Evolutionary conservation across 1,140 invertebrate genomes (phyloP).

Genomic region (Sipha flava): DNA sequence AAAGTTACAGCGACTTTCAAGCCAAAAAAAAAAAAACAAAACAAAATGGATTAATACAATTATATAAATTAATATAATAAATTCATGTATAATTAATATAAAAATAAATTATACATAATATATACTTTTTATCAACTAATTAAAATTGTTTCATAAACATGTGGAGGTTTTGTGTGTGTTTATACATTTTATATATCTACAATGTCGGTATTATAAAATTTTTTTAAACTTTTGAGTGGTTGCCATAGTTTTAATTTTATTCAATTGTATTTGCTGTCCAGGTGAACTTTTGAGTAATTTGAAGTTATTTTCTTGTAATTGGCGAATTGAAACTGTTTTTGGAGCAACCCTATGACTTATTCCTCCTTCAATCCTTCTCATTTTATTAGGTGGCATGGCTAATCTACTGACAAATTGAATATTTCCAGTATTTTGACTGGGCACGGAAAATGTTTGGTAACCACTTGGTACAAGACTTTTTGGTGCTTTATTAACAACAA

Average conservation of each 20-base stretch:
- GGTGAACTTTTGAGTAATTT: background rate
- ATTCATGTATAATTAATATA: background rate
- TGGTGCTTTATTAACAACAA: constrained; percentile 22
- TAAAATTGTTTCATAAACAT: background rate
- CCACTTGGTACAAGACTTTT: constrained; percentile 1
- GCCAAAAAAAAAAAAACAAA: background rate
- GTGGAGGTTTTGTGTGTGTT: background rate
- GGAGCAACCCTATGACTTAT: background rate
- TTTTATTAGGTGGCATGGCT: background rate
- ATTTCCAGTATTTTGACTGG: constrained; percentile 1
- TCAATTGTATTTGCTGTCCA: background rate
- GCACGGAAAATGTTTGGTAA: constrained; percentile 25
- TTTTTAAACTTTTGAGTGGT: constrained; percentile 23
- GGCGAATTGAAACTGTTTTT: constrained; percentile 18
- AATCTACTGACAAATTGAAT: constrained; percentile 19
- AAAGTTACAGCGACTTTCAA: background rate
- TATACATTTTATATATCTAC: background rate
- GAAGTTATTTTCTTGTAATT: background rate
- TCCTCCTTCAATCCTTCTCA: background rate
- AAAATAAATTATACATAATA: background rate
- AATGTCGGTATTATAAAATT: constrained; percentile 8
- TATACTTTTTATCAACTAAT: background rate
- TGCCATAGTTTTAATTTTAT: constrained; percentile 29
- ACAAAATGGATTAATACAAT: background rate
- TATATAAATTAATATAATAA: background rate